Evolutionary conservation across 2,797 vertebrate species (phyloP).

Genomic region (Diglossa cyanea): DNA sequence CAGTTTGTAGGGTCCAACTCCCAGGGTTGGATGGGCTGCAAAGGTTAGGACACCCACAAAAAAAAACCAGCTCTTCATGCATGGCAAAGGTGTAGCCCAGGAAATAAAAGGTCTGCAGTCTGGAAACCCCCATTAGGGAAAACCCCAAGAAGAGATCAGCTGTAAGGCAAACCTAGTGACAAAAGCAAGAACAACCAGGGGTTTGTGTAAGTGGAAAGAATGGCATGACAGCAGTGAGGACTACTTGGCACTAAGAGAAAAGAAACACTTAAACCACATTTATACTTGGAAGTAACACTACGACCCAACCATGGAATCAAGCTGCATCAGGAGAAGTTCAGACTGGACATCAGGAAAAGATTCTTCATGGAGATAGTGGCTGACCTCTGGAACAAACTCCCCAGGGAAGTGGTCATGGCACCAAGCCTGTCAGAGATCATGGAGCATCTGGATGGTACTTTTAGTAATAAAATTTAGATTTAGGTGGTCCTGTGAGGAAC

Average conservation of each 20-base stretch:
- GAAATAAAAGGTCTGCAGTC: background rate
- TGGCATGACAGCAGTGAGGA: background rate
- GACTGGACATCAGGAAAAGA: background rate
- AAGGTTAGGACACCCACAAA: background rate
- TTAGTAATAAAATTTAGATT: background rate
- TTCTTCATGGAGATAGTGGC: background rate
- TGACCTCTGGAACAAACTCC: background rate
- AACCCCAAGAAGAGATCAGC: background rate
- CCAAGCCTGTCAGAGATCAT: background rate
- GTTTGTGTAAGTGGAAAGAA: background rate
- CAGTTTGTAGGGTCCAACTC: background rate
- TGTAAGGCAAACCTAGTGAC: background rate
- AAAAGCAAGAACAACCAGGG: background rate
- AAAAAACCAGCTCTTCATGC: background rate
- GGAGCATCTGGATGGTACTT: background rate
- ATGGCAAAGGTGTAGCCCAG: background rate
- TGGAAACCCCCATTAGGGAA: background rate
- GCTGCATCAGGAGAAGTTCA: background rate
- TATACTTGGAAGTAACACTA: background rate
- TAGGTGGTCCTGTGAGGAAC: background rate
- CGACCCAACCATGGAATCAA: background rate
- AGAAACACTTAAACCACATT: background rate
- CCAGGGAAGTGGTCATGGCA: background rate
- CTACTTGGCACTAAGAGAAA: background rate
- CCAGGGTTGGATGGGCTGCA: background rate